A percentile compares a stretch with the other conserved stretches of the same genome.
phyloP scores from a whole-genome alignment of 1,140 invertebrate species.

The Hesperophylax magnus region DNA sequence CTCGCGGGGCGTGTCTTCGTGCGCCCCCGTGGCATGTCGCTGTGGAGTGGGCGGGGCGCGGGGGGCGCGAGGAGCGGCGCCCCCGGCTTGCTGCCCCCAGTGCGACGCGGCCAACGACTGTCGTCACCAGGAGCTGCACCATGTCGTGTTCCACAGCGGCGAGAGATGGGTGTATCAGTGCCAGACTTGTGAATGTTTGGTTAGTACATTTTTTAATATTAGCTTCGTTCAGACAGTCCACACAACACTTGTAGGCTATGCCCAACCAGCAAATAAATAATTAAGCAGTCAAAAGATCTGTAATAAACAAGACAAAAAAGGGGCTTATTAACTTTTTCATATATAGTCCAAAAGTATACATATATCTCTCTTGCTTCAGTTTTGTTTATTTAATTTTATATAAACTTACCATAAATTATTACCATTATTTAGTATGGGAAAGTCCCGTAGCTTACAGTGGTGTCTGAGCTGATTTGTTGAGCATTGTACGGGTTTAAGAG shows the following conservation, averaged over 20 bases:
- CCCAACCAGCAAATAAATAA: too few species aligned
- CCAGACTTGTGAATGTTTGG: conserved; percentile 91
- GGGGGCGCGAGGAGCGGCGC: conserved; percentile 36
- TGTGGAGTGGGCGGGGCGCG: conserved; percentile 58
- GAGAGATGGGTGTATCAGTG: conserved; percentile 92
- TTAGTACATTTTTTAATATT: conserved; percentile 60
- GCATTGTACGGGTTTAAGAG: too few species aligned
- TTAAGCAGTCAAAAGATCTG: too few species aligned
- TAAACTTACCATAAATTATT: too few species aligned
- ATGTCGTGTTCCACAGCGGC: conserved; percentile 82
- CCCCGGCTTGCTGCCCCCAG: conserved; percentile 80
- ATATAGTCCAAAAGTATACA: too few species aligned
- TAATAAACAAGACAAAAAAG: too few species aligned
- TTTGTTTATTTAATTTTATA: too few species aligned
- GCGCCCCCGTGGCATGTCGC: conserved; percentile 62
- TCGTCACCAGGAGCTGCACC: conserved; percentile 82
- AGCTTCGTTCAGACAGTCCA: neutral
- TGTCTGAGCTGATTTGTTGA: too few species aligned
- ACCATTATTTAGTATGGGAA: too few species aligned
- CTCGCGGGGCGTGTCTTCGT: conserved; percentile 63
- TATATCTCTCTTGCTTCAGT: too few species aligned
- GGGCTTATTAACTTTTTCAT: too few species aligned
- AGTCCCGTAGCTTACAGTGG: too few species aligned
- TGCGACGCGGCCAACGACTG: conserved; percentile 81
- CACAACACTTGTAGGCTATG: neutral